Evolutionary conservation across 1,140 invertebrate genomes (phyloP), one percentile per base, ranked within the genome.

Genomic region (Eufriesea mexicana): DNA sequence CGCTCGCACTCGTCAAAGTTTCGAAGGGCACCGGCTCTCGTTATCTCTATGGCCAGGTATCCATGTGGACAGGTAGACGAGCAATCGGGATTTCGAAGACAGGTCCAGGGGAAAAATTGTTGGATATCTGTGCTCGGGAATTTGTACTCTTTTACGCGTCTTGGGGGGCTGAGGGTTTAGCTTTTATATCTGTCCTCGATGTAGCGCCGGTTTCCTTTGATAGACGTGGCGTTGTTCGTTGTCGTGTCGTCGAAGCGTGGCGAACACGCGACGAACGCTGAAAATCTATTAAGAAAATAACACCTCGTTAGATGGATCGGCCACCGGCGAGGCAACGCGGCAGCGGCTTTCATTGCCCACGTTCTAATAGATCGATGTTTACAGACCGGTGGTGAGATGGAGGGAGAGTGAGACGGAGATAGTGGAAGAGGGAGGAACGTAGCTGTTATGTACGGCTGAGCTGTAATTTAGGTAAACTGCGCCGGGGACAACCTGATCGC

Each of bases 261-360:
- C 8, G 16, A 62, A 68, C 18, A 25, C 25, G 28, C 18, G 66
- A 9, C 55, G 12, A 2, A 6, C 25, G 20, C 8, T 49, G 73
- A 35, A 81, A 84, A 87, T 87, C 85, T 87, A 84, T 87, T 86
- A 87, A 81, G 86, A 80, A 87, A 87, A 87, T 87, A 81, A 87
- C 85, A 66, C 49, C 67, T 83, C 72, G 86, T 87, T 87, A 84
- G n/a, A 70, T 45, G 59, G 64, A 51, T 68, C 75, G 71, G 64
- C 67, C 81, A 67, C 74, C 73, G 80, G 86, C 68, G 72, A 16
- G 73, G 83, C 85, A 77, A 61, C 25, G 59, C 23, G 76, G 79
- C 77, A 28, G 47, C 59, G 78, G 75, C 75, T 70, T 84, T 74
- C 83, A 77, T 72, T 77, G 72, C 55, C 59, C 76, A 66, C 76